These are phyloP conservation scores for Chrysopilus asiliformis DNA, from an alignment of 2,888 invertebrate genomes.

Conservation along the genomic window DNA sequence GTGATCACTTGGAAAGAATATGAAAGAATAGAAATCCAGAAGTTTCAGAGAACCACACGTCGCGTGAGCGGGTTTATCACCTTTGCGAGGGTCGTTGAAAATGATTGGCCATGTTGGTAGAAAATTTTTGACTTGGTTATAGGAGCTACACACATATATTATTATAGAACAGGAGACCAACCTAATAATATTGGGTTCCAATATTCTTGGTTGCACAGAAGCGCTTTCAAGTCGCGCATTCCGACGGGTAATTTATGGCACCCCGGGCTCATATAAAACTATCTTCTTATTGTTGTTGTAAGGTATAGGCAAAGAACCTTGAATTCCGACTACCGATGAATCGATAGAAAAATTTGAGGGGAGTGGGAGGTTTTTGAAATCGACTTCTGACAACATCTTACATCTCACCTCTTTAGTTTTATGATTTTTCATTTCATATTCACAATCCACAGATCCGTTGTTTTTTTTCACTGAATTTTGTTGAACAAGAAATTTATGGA, in stretches of 20 bases:
- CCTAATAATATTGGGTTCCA: too few relatives aligned
- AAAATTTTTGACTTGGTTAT: neutral
- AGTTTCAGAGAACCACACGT: too few relatives aligned
- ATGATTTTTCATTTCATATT: conserved; percentile 5
- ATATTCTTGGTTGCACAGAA: conserved; percentile 9
- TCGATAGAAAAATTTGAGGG: too few relatives aligned
- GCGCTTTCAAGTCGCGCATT: conserved; percentile 10
- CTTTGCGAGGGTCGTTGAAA: neutral
- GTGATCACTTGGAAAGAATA: neutral
- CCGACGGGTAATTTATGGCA: conserved; percentile 9
- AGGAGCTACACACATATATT: too few relatives aligned
- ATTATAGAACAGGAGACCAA: neutral
- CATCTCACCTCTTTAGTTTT: neutral
- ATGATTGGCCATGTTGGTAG: neutral
- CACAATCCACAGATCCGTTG: too few relatives aligned
- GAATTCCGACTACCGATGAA: too few relatives aligned
- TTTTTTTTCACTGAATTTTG: conserved; percentile 1
- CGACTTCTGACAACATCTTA: neutral
- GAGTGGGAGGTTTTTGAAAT: neutral
- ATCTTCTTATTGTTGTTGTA: too few relatives aligned
- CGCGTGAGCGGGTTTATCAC: too few relatives aligned
- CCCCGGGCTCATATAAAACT: neutral
- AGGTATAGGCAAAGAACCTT: too few relatives aligned
- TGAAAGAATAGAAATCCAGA: neutral
- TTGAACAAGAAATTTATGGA: conserved; percentile 7